A percentile compares a stretch with the other conserved stretches of the same genome.
Evolutionary conservation across 2,888 invertebrate species (phyloP).

Genomic region (Parnassius smintheus): DNA sequence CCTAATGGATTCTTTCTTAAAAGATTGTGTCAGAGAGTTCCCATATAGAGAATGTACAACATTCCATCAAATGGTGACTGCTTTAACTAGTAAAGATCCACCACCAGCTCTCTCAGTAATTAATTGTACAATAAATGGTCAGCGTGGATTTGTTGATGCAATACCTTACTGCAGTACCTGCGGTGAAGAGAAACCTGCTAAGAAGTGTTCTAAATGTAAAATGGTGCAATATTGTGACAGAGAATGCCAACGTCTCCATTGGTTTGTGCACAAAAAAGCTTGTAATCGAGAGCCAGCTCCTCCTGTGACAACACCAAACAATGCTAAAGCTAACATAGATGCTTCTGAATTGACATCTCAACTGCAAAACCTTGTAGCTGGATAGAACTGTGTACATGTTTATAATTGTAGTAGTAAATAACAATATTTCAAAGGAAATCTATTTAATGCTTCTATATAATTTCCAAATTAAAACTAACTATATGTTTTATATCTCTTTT

Average conservation of each 20-base stretch:
- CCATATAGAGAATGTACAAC: constrained; percentile 94
- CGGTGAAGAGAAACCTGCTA: constrained; percentile 92
- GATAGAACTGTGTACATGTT: constrained; percentile 41
- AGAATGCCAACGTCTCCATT: constrained; percentile 96
- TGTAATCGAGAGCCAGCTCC: constrained; percentile 84
- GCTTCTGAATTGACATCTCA: constrained; percentile 73
- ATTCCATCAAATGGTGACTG: constrained; percentile 91
- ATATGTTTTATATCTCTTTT: not conserved
- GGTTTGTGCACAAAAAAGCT: constrained; percentile 94
- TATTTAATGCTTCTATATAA: constrained; percentile 19
- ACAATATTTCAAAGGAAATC: constrained; percentile 10
- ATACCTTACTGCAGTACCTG: constrained; percentile 90
- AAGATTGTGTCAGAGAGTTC: constrained; percentile 93
- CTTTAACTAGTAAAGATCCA: constrained; percentile 87
- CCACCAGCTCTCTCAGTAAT: constrained; percentile 87
- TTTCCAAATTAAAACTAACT: constrained; percentile 21
- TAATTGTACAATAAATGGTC: constrained; percentile 92
- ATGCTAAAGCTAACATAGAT: constrained; percentile 60
- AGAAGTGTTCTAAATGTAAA: constrained; percentile 97
- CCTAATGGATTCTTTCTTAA: constrained; percentile 87
- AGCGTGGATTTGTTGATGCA: constrained; percentile 88
- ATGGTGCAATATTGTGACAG: constrained; percentile 95
- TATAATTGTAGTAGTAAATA: constrained; percentile 12
- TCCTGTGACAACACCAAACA: constrained; percentile 46
- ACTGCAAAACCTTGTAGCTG: constrained; percentile 74